phyloP scores from a whole-genome alignment of 2,113 vertebrate genomes.

The Stomatorhinus ivindoensis region DNA sequence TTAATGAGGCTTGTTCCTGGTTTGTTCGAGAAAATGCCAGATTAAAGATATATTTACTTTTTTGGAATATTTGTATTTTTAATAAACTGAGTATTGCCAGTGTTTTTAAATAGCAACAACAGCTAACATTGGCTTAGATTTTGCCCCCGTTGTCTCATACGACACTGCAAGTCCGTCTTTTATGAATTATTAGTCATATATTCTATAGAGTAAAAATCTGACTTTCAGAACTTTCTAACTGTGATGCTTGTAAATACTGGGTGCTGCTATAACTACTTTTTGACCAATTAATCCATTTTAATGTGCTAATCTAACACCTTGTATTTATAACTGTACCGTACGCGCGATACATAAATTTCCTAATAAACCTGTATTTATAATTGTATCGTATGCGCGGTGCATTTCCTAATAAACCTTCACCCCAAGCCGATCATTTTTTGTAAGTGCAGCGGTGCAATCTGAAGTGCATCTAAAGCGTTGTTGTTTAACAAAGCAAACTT shows the following conservation, averaged over 20 bases:
- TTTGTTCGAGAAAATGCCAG: background rate
- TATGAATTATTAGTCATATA: background rate
- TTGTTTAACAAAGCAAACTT: background rate
- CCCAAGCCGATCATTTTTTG: background rate
- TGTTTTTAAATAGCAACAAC: background rate
- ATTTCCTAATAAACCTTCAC: no score
- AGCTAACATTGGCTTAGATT: background rate
- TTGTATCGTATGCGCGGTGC: no score
- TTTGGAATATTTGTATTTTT: background rate
- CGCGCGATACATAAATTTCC: no score
- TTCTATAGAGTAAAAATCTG: background rate
- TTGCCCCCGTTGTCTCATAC: background rate
- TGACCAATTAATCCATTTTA: background rate
- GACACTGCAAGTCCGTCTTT: background rate
- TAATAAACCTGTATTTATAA: no score
- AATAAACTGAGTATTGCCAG: background rate
- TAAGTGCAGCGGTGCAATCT: background rate
- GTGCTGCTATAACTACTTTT: background rate
- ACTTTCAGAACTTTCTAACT: background rate
- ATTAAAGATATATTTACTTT: background rate
- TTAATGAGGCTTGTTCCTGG: background rate
- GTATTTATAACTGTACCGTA: background rate
- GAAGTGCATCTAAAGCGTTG: background rate
- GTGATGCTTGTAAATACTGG: background rate
- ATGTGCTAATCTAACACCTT: background rate